Evolutionary conservation across 2,888 invertebrate genomes (phyloP), one percentile per base, ranked within the genome.

Genomic region (Drosophila kambysellisi): DNA sequence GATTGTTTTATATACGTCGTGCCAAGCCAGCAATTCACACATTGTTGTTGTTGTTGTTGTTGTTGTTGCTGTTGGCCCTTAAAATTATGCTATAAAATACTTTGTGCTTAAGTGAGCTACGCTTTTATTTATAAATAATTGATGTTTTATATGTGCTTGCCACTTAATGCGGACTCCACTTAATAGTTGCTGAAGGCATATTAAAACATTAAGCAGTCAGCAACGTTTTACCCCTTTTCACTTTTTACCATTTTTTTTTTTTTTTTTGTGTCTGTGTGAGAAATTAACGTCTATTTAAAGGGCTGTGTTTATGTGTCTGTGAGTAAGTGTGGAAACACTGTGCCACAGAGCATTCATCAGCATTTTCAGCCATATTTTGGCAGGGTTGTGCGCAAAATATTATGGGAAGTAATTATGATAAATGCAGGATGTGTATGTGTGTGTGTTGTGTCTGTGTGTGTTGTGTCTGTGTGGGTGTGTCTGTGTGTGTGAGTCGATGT

Each of bases 401-500:
- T 74, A 76, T 77, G 85, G 86, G 86, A 87, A 85, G 90, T 88
- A 90, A 87, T 90, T 87, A 89, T 88, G 83, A 88, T 88, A 89
- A 87, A 90, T 90, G 77, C 90, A 87, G 90, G 88, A 89, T 79
- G 70, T 76, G 66, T 60, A 54, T 46, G 51, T 64, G 53, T 58
- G 33, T 57, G 62, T 73, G 70, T 79, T 59, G 70, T 72, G 56
- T 39, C 52, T 64, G 60, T 58, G 63, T 73, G 68, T 70, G 52
- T 43, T 73, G 72, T 75, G 53, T 58, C 66, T 70, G 52, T 43
- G 63, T 59, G 58, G 48, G n/a, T 48, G 39, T 35, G 11, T 39
- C 15, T 43, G 37, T 25, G 51, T 50, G n/a, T 43, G 50, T 46
- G 53, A 41, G 32, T 54, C 41, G 41, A 50, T 73, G 62, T 69